Base-by-base conservation (phyloP, 1,140 invertebrate genomes). In the Musca domestica region DNA sequence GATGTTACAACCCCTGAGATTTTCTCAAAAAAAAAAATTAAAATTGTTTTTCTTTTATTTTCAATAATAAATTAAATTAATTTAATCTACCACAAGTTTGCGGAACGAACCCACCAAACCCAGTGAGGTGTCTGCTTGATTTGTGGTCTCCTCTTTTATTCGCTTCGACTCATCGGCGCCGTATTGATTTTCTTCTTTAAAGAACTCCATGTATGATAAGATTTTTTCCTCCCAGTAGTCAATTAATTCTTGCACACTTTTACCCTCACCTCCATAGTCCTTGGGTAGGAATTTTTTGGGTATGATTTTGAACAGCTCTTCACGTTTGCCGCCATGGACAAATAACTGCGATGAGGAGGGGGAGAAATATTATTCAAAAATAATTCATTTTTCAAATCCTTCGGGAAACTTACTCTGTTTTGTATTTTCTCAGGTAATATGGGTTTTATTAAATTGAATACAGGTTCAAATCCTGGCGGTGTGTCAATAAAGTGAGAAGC, bases 221-320 rank as follows among this genome's bases (percentile, higher is more conserved):
- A 84, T 67, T 72, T 85, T 85, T 15, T 80, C 82, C 68, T 83
- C 82, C 83, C 84, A 86, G 49, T 83, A 71, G 56, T 81, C 85
- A 85, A 73, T 51, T 64, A 76, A 74, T 69, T 81, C 81, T 70
- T 23, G 72, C 22, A 81, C 34, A 0, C 81, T 65, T 30, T 83
- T 83, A 67, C 73, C 78, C 56, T 82, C 74, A 7, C 84, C 84
- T 2, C 86, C 85, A 67, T 83, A 84, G 64, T 87, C 86, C 49
- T 82, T 82, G 3, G 87, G 85, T n/a, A 85, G 65, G 15, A 83
- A 72, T 17, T 84, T 81, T 64, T 75, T 61, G 0, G 83, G 81
- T 15, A 85, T 71, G 49, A 72, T 77, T 71, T 84, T 77, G 23
- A 71, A 70, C 2, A 85, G 69, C 46, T 76, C 74, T n/a, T 81